Evolutionary conservation across 2,888 invertebrate species (phyloP).

Genomic region (Nemapogon koenigi): DNA sequence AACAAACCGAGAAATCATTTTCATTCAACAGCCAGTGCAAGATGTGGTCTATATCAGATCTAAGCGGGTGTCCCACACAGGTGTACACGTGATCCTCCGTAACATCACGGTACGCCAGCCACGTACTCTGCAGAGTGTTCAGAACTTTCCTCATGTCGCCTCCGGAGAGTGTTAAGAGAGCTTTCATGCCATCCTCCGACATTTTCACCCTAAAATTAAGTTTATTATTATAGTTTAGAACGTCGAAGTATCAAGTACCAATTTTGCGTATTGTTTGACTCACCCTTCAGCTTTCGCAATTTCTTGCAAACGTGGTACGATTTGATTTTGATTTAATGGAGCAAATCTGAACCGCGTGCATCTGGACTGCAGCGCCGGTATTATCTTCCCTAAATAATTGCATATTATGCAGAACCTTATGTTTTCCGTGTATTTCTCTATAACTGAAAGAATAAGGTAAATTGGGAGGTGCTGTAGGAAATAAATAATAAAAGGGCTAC

Average conservation of each 20-base stretch:
- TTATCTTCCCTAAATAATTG: conserved; percentile 98
- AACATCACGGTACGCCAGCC: conserved; percentile 89
- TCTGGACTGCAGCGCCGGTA: conserved; percentile 97
- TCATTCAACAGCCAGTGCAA: conserved; percentile 87
- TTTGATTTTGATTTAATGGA: conserved; percentile 84
- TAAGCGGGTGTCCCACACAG: conserved; percentile 96
- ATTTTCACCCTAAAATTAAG: conserved; percentile 75
- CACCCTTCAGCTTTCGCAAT: conserved; percentile 86
- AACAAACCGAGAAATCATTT: conserved; percentile 75
- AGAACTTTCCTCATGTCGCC: conserved; percentile 99
- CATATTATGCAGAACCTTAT: conserved; percentile 98
- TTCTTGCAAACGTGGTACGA: conserved; percentile 85
- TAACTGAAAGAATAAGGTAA: conserved; percentile 74
- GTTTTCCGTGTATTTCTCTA: conserved; percentile 99
- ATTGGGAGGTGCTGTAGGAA: too few species aligned
- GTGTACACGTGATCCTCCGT: conserved; percentile 91
- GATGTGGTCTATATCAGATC: conserved; percentile 86
- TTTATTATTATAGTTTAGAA: too few species aligned
- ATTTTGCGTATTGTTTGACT: too few species aligned
- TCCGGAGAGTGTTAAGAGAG: conserved; percentile 85
- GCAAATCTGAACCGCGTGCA: conserved; percentile 97
- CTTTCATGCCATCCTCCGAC: conserved; percentile 87
- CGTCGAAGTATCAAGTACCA: too few species aligned
- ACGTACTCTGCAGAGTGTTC: conserved; percentile 95
- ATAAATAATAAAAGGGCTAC: too few species aligned